Percentiles rank a stretch among this genome's conserved stretches.
phyloP scores from a whole-genome alignment of 2,113 vertebrate species.

The Lampris megalopsis region DNA sequence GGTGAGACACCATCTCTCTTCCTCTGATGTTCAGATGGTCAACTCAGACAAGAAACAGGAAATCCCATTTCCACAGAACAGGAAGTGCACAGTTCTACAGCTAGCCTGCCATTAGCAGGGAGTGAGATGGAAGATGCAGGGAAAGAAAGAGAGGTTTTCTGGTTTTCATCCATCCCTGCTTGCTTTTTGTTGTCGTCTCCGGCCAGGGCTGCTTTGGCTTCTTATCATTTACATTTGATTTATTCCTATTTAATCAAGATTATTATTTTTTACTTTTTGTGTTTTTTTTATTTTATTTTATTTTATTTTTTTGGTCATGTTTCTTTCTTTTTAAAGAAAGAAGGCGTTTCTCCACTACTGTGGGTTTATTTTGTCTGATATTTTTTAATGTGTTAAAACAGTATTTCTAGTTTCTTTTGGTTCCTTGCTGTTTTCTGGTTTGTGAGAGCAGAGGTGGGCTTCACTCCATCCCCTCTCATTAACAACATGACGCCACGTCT shows the following conservation, averaged over 20 bases:
- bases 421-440: conserved; percentile 15
- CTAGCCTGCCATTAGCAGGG: background rate
- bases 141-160: conserved; percentile 54
- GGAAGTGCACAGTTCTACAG: background rate
- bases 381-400: background rate
- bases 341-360: background rate
- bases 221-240: conserved; percentile 6
- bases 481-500: conserved; percentile 82
- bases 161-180: conserved; percentile 84
- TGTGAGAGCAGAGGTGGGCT: conserved; percentile 69
- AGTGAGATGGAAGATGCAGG: conserved; percentile 38
- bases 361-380: background rate
- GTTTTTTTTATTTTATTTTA: background rate
- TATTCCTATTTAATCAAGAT: background rate
- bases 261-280: background rate
- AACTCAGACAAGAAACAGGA: background rate
- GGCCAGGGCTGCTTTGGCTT: conserved; percentile 65
- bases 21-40: conserved; percentile 22
- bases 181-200: conserved; percentile 77
- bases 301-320: background rate
- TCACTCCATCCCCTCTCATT: conserved; percentile 84
- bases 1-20: conserved; percentile 89
- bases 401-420: background rate
- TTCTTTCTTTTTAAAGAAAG: background rate
- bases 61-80: background rate